Percentiles rank a stretch among this genome's conserved stretches.
phyloP scores from a whole-genome alignment of 2,888 invertebrate genomes.

The Drosophila mercatorum region DNA sequence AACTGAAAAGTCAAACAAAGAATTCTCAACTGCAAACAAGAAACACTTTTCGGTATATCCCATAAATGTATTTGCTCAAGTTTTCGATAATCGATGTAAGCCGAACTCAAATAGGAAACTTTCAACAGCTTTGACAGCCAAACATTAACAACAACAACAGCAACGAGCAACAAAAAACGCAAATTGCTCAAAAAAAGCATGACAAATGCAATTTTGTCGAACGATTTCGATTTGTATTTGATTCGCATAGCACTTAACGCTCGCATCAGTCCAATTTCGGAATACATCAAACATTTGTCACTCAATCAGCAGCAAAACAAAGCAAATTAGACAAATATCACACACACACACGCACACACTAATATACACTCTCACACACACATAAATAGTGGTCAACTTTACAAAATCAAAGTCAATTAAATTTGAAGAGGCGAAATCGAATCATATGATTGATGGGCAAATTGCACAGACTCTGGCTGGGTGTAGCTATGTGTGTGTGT shows the following conservation, averaged over 20 bases:
- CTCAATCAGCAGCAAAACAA: constrained; percentile 56
- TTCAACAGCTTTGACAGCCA: constrained; percentile 19
- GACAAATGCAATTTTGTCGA: constrained; percentile 36
- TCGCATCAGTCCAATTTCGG: constrained; percentile 44
- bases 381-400: constrained; percentile 28
- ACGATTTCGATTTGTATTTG: constrained; percentile 15
- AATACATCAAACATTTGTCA: constrained; percentile 61
- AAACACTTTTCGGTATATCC: not conserved
- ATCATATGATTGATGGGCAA: constrained; percentile 63
- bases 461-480: constrained; percentile 42
- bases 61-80: constrained; percentile 2
- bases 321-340: constrained; percentile 60
- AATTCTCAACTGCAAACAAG: constrained; percentile 2
- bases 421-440: constrained; percentile 58
- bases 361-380: not conserved
- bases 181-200: constrained; percentile 15
- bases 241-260: constrained; percentile 27
- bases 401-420: constrained; percentile 71
- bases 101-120: constrained; percentile 28
- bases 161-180: constrained; percentile 4
- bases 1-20: constrained; percentile 11
- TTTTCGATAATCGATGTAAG: constrained; percentile 31
- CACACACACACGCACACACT: not conserved
- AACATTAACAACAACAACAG: constrained; percentile 3
- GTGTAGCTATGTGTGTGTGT: too few relatives aligned